Conservation (phyloP, 2,888 invertebrate species). For the Plebejus melissa region DNA sequence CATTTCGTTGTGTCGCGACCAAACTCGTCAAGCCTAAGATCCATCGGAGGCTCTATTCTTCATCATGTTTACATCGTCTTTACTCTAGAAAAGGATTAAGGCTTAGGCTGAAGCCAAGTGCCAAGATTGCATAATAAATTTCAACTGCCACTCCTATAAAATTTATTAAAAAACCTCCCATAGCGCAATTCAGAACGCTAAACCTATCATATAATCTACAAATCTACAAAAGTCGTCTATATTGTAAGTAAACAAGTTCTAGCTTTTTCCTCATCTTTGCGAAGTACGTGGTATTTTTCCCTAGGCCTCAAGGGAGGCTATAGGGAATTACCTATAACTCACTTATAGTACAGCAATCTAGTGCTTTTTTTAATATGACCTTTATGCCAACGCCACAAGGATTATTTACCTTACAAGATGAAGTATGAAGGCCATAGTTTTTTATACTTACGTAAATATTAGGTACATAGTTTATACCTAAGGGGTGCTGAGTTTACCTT, state of each 20-base stretch:
- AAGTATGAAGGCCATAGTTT: neutral
- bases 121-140: no score
- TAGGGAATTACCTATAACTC: neutral
- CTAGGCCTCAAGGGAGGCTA: neutral
- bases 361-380: no score
- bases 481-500: conserved; percentile 5
- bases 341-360: neutral
- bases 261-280: neutral
- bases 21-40: no score
- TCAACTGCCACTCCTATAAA: no score
- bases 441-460: neutral
- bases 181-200: neutral
- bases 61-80: no score
- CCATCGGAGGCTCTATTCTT: no score
- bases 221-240: neutral
- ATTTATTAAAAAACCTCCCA: no score
- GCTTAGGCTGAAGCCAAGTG: no score
- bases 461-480: neutral
- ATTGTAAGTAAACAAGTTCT: neutral
- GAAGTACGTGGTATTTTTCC: neutral
- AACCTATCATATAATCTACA: neutral
- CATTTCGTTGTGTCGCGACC: no score
- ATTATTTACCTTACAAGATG: no score
- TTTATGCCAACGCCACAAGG: no score
- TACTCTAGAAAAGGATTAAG: no score